phyloP scores from a whole-genome alignment of 2,888 invertebrate genomes.

The Scelioninae gen. 1 region DNA sequence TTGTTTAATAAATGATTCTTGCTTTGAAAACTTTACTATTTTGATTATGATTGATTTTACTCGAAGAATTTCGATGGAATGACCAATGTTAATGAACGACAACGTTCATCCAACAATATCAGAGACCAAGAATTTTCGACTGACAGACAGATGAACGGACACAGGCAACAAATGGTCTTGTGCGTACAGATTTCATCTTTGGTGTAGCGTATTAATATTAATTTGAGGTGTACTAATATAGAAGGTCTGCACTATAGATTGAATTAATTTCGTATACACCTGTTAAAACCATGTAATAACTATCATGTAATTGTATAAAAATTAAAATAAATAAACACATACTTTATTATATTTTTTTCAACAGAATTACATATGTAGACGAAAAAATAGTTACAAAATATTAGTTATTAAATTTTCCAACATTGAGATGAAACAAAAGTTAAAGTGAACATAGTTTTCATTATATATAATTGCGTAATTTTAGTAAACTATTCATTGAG shows the following conservation, averaged over 20 bases:
- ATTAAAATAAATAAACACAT: neutral
- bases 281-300: neutral
- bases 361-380: neutral
- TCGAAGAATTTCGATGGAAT: constrained; percentile 60
- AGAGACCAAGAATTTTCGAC: constrained; percentile 65
- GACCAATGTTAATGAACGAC: constrained; percentile 68
- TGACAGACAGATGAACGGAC: constrained; percentile 76
- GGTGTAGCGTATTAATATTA: constrained; percentile 81
- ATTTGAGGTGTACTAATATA: constrained; percentile 79
- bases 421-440: too few species aligned
- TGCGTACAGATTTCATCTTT: constrained; percentile 81
- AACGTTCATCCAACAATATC: constrained; percentile 63
- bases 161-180: constrained; percentile 82
- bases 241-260: constrained; percentile 48
- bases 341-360: neutral
- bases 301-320: neutral
- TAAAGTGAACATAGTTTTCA: too few species aligned
- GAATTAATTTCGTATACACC: neutral
- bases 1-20: constrained; percentile 65
- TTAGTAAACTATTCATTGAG: too few species aligned
- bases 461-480: too few species aligned
- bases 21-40: constrained; percentile 60
- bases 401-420: too few species aligned
- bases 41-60: constrained; percentile 69
- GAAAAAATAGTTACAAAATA: too few species aligned